Evolutionary conservation across 37 sponge, comb jelly and placozoan species (phyloP).

Genomic region (Lycopodina hypogea): DNA sequence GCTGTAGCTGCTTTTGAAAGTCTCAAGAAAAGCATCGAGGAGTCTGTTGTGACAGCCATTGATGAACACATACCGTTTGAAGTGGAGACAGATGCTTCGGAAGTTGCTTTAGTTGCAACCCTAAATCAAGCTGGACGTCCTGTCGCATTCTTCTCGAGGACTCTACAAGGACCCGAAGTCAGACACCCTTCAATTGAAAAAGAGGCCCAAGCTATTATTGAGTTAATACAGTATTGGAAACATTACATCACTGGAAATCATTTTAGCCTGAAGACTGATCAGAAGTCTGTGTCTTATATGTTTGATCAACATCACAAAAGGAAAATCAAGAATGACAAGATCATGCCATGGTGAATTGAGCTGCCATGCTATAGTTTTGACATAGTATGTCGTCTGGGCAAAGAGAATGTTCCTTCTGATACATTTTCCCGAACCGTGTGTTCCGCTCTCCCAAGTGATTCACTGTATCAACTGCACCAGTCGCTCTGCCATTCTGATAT

Average conservation of each 20-base stretch:
- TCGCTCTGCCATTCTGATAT: constrained; percentile 13
- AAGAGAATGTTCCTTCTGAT: constrained; percentile 10
- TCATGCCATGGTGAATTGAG: constrained; percentile 12
- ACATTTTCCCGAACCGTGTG: constrained; percentile 10
- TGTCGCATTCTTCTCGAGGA: constrained; percentile 10
- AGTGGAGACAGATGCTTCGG: no score
- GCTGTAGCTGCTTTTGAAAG: no score
- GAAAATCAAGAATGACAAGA: no score
- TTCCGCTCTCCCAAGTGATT: constrained; percentile 14
- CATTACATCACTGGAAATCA: constrained; percentile 6
- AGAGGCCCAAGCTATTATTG: constrained; percentile 10
- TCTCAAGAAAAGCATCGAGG: background rate
- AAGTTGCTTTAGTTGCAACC: no score
- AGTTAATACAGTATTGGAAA: constrained; percentile 2
- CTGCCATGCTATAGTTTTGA: constrained; percentile 13
- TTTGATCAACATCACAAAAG: constrained; percentile 8
- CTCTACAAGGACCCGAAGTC: constrained; percentile 1
- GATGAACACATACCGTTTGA: background rate
- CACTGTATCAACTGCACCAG: constrained; percentile 2
- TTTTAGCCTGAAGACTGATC: constrained; percentile 1
- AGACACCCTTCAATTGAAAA: constrained; percentile 7
- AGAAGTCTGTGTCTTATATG: no score
- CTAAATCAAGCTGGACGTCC: constrained; percentile 13
- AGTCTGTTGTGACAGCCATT: background rate
- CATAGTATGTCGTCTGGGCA: constrained; percentile 8